Evolutionary conservation across 2,888 invertebrate genomes (phyloP), one percentile per base, ranked within the genome.

Genomic region (Trichogramma evanescens): DNA sequence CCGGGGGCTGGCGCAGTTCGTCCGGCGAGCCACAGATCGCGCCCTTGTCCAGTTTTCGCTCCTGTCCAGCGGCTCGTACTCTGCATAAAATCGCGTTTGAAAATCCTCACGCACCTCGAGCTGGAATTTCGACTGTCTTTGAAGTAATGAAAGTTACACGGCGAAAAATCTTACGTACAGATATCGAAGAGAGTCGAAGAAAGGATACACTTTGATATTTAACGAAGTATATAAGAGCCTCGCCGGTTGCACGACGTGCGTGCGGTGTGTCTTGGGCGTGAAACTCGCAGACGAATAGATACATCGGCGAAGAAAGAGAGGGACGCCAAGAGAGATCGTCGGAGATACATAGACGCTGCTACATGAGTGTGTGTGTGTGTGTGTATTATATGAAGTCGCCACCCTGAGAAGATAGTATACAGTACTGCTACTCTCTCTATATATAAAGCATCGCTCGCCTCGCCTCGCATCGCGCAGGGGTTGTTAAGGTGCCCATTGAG

Each of bases 401-500:
- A 63, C 61, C 63, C 62, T 59, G 59, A 65, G 69, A 66, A 67
- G 67, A 68, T 71, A 74, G 74, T 75, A 75, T 75, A 75, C 75
- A 74, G 75, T 75, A 75, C 75, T 74, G 65, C 62, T 68, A 63
- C 64, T 67, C 50, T 59, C 55, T 61, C 53, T 13, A 44, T 55
- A 45, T 53, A 10, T 13, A 10, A n/a, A 10, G n/a, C 13, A 26
- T 26, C 26, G 26, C 26, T 26, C 45, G 45, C 45, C 26, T 26
- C 45, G 45, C 45, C 40, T 40, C n/a, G 45, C 8, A 13, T 13
- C n/a, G 54, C 51, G 67, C 65, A 67, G 72, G 74, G 77, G 76
- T 77, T 76, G 77, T 77, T 77, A 77, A 77, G 77, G 76, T 77
- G 76, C 74, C 76, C 73, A 77, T 77, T 77, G 76, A 77, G 77